A percentile compares a stretch with the other conserved stretches of the same genome.
These are phyloP conservation scores for Meandrusa payeni DNA, from an alignment of 2,888 invertebrate species.

Conservation along the genomic window DNA sequence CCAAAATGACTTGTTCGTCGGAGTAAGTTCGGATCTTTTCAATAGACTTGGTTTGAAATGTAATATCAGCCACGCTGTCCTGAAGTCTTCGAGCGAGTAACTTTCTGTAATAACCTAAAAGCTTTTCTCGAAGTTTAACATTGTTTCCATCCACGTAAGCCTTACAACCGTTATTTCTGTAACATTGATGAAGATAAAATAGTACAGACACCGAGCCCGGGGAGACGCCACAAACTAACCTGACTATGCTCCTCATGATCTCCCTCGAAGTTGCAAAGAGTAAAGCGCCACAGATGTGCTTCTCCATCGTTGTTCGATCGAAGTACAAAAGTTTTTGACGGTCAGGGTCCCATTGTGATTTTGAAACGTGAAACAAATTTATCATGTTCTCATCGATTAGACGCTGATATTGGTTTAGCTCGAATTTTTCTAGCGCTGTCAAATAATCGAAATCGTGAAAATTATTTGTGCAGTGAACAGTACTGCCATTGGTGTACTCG, in stretches of 20 bases:
- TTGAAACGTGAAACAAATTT: constrained; percentile 49
- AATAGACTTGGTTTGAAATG: constrained; percentile 47
- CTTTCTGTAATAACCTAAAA: constrained; percentile 59
- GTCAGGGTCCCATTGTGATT: constrained; percentile 33
- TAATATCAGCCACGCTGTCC: constrained; percentile 60
- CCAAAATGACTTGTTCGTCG: constrained; percentile 57
- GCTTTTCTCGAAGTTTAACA: constrained; percentile 59
- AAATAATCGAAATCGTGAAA: constrained; percentile 62
- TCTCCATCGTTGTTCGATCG: constrained; percentile 66
- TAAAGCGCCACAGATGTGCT: constrained; percentile 53
- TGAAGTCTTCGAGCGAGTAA: constrained; percentile 50
- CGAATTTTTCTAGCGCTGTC: constrained; percentile 56
- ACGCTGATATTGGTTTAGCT: constrained; percentile 62
- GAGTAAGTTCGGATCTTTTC: constrained; percentile 56
- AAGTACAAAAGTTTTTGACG: constrained; percentile 48
- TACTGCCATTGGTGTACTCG: constrained; percentile 53
- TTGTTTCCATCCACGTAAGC: constrained; percentile 64
- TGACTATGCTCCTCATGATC: constrained; percentile 63
- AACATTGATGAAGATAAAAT: constrained; percentile 69
- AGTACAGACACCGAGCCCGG: constrained; percentile 60
- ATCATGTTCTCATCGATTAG: constrained; percentile 53
- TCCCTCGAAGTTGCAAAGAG: constrained; percentile 57
- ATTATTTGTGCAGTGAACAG: constrained; percentile 44
- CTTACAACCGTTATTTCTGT: constrained; percentile 51
- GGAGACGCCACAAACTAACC: constrained; percentile 59